phyloP scores from a whole-genome alignment of 2,113 vertebrate genomes.

The Caloenas nicobarica region DNA sequence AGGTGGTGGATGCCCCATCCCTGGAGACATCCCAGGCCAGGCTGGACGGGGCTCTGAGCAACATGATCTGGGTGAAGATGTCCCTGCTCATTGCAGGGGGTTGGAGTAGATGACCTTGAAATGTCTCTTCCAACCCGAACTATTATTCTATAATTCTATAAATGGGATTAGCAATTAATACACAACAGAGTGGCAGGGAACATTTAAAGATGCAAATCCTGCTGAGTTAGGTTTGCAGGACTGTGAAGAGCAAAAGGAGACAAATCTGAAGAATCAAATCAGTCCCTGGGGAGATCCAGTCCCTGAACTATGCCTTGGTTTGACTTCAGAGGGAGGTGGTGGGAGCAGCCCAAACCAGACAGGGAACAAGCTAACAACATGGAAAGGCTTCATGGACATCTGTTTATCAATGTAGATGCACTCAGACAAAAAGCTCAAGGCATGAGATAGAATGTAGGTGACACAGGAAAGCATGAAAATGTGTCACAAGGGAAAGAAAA shows the following conservation, averaged over 20 bases:
- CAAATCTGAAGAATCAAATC: not conserved
- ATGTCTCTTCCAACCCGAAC: too few relatives aligned
- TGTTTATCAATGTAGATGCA: not conserved
- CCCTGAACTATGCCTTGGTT: not conserved
- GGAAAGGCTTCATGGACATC: not conserved
- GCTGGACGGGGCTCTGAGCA: too few relatives aligned
- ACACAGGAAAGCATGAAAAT: not conserved
- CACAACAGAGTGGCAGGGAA: not conserved
- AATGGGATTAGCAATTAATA: rapidly evolving
- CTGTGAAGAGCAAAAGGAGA: not conserved
- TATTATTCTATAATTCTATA: not conserved
- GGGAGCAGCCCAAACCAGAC: not conserved
- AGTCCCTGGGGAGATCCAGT: not conserved
- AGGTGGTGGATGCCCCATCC: too few relatives aligned
- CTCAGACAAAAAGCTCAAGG: not conserved
- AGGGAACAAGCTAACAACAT: not conserved
- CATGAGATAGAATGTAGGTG: not conserved
- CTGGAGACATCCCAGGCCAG: too few relatives aligned
- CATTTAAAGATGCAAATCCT: not conserved
- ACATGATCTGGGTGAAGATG: too few relatives aligned
- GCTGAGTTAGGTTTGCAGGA: not conserved
- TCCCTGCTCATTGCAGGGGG: too few relatives aligned
- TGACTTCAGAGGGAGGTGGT: not conserved
- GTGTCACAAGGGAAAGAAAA: not conserved
- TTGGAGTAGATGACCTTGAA: too few relatives aligned